Conservation (phyloP, 2,888 invertebrate species). For the Leucoptera coffeella region DNA sequence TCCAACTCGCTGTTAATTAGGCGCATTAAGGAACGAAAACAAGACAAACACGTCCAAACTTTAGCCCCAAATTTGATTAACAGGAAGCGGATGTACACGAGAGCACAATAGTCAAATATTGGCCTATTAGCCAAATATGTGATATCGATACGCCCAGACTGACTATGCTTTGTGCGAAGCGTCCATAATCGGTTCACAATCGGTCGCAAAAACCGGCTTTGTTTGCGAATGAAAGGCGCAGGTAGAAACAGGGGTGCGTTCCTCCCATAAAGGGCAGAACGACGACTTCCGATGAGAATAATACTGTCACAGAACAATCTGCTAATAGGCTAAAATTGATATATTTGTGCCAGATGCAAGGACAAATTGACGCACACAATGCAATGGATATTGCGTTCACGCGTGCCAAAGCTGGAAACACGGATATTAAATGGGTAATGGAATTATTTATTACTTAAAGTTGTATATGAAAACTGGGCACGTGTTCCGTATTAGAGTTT, state of each 20-base stretch:
- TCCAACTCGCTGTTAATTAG: no score
- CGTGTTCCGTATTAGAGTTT: no score
- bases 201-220: conserved; percentile 23
- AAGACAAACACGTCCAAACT: no score
- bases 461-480: no score
- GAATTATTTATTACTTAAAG: no score
- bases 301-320: conserved; percentile 19
- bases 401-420: no score
- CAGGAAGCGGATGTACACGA: background rate
- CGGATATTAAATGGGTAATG: no score
- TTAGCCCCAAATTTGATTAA: no score
- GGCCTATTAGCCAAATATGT: conserved; percentile 41
- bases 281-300: conserved; percentile 18
- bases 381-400: no score
- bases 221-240: conserved; percentile 29
- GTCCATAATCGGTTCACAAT: conserved; percentile 36
- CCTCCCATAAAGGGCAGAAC: conserved; percentile 16
- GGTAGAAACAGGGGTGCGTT: conserved; percentile 33
- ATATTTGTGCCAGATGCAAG: no score
- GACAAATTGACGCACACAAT: no score
- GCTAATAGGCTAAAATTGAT: conserved; percentile 20
- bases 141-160: conserved; percentile 37
- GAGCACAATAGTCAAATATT: conserved; percentile 17
- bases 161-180: conserved; percentile 35
- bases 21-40: no score